Base-by-base conservation (phyloP, 2,797 vertebrate species). In the Salarias fasciatus region DNA sequence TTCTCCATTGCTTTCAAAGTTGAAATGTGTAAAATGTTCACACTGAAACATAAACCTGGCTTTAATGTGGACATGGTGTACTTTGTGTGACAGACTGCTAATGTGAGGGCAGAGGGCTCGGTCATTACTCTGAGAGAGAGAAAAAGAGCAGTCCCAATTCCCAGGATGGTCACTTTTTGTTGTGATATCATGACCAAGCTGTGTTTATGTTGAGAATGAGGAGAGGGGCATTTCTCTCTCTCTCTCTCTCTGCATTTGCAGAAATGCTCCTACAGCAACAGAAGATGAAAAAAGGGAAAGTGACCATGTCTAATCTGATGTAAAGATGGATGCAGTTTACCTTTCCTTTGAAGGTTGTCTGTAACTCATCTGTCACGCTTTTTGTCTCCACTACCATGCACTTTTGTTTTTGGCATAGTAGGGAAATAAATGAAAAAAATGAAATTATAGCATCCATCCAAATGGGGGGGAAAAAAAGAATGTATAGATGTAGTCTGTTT, bases 71-170 rank as follows among this genome's bases (percentile, higher is more conserved):
- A 78, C 82, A 77, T 43, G 49, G 64, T 67, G 65, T 52, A 70
- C 81, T 83, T 72, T 75, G 74, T 86, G 79, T 84, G 86, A 84
- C 80, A 63, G 68, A 42, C 62, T 35, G 71, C 84, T 89, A 89
- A 90, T 70, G 77, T 82, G 87, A 75, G 83, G 80, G 80, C 77
- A 84, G 51, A 63, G 63, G 55, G 63, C 72, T 67, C 6, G 86
- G 84, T 84, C 76, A 69, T 86, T 84, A 79, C 83, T 84, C 65
- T 69, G 15, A 31, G 31, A 71, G 42, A 53, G 63, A 71, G 28
- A 56, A 65, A 75, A 65, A 69, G 48, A 86, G 72, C 69, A 49
- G 48, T 44, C 59, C 42, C 71, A 30, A 72, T 84, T 88, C 82
- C 83, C 85, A 83, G 69, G 69, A 67, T 13, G 1, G 57, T 33